A percentile compares a stretch with the other conserved stretches of the same genome.
phyloP scores from a whole-genome alignment of 53 echinoderm and acorn worm genomes.

The Mesocentrotus franciscanus region DNA sequence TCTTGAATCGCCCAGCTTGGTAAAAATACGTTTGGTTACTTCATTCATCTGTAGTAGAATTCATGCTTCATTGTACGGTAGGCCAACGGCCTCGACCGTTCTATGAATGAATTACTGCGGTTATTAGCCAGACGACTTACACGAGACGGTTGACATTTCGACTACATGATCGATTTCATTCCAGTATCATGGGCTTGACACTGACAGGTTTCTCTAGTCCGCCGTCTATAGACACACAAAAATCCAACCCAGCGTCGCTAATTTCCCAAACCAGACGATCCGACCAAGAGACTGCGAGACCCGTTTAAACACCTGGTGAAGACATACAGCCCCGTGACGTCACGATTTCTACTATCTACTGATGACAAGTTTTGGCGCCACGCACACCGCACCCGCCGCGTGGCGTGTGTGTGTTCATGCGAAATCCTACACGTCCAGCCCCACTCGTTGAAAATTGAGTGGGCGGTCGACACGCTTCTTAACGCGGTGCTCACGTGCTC shows the following conservation, averaged over 20 bases:
- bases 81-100: slow-evolving; percentile 39
- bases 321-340: slow-evolving; percentile 66
- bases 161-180: slow-evolving; percentile 56
- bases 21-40: not conserved
- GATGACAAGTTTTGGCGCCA: slow-evolving; percentile 64
- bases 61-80: slow-evolving; percentile 43
- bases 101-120: slow-evolving; percentile 50
- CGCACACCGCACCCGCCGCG: slow-evolving; percentile 25
- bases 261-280: slow-evolving; percentile 27
- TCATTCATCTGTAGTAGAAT: not conserved
- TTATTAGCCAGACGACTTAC: slow-evolving; percentile 63
- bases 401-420: slow-evolving; percentile 55
- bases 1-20: not conserved
- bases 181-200: slow-evolving; percentile 29
- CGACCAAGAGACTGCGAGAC: slow-evolving; percentile 6
- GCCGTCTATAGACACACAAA: slow-evolving; percentile 38
- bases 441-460: slow-evolving; percentile 65
- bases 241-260: slow-evolving; percentile 37
- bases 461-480: slow-evolving; percentile 63
- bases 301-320: slow-evolving; percentile 70
- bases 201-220: slow-evolving; percentile 7
- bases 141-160: slow-evolving; percentile 64
- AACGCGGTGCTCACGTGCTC: slow-evolving; percentile 36
- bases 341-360: slow-evolving; percentile 58
- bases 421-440: slow-evolving; percentile 58